Base-by-base conservation (phyloP, 2,113 vertebrate genomes). In the Antechinus stuartii region DNA sequence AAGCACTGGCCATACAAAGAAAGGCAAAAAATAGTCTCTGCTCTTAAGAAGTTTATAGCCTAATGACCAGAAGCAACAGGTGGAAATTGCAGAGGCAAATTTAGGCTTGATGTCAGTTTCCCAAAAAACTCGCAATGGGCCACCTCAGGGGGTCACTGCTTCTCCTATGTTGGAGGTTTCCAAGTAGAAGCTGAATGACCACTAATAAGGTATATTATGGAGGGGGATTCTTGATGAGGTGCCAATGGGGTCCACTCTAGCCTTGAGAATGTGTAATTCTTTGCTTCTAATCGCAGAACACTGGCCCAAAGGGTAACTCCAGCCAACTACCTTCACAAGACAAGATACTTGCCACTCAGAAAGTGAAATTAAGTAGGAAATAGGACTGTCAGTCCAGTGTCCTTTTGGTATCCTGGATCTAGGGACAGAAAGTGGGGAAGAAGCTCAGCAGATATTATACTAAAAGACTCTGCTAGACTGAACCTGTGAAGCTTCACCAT, bases 71-170 rank as follows among this genome's bases (percentile, higher is more conserved):
- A 84, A 84, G 68, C 16, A 42, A 42, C 68, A 84, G 68, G 68
- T 84, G 68, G 68, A 84, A 84, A 84, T 23, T 84, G 68, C n/a
- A 84, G 68, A 84, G 16, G 68, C n/a, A n/a, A 84, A 42, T 84
- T 84, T 84, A 84, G 68, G n/a, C 19, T 84, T 84, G 68, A 84
- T 84, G n/a, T 84, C 68, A 84, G 68, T 84, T 84, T 84, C n/a
- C 68, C 68, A 84, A 84, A 84, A 84, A 8, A 52, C 9, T 11
- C 42, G 16, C 6, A 84, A 42, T 42, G n/a, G 19, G 68, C 68
- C 16, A 84, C 6, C n/a, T 42, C 68, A 84, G 68, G 19, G 42
- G 68, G n/a, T 84, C 61, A 84, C 22, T 84, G 68, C 19, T 84
- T 42, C 68, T 84, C 68, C n/a, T 84, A 22, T 84, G 19, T 84